phyloP scores from a whole-genome alignment of 2,888 invertebrate genomes.

The Epistrophe grossulariae region DNA sequence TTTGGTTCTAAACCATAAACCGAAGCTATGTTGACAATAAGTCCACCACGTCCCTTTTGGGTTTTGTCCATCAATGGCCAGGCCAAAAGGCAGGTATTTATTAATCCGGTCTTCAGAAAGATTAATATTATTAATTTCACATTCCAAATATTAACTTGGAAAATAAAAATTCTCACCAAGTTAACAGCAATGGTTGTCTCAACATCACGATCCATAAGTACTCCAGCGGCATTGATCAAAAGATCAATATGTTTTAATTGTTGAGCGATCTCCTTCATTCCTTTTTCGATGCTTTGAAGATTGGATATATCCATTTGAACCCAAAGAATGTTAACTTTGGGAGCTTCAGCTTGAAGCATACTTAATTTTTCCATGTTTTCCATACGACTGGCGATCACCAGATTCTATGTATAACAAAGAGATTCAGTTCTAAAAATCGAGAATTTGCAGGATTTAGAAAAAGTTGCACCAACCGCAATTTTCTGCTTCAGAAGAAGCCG shows the following conservation, averaged over 20 bases:
- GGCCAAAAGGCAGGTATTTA: conserved; percentile 80
- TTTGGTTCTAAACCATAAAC: conserved; percentile 82
- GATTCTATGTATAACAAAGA: conserved; percentile 77
- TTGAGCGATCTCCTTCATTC: conserved; percentile 79
- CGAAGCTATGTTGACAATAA: conserved; percentile 81
- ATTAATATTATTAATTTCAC: background rate
- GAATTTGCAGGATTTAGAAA: background rate
- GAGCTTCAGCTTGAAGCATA: conserved; percentile 79
- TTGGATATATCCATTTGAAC: conserved; percentile 80
- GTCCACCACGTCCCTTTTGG: conserved; percentile 81
- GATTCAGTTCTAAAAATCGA: background rate
- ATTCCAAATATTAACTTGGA: background rate
- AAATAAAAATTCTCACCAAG: conserved; percentile 78
- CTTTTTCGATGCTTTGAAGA: conserved; percentile 79
- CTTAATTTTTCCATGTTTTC: conserved; percentile 81
- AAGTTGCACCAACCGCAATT: conserved; percentile 77
- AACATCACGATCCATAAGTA: conserved; percentile 81
- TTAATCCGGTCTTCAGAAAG: conserved; percentile 79
- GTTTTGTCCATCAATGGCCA: conserved; percentile 82
- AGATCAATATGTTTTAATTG: conserved; percentile 81
- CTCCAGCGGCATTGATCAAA: conserved; percentile 80
- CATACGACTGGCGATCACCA: conserved; percentile 80
- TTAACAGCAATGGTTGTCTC: conserved; percentile 81
- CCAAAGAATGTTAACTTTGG: conserved; percentile 78
- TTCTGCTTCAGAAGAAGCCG: conserved; percentile 80